These are phyloP conservation scores for Axis porcinus DNA, from an alignment of 2,113 vertebrate species.

Conservation along the genomic window DNA sequence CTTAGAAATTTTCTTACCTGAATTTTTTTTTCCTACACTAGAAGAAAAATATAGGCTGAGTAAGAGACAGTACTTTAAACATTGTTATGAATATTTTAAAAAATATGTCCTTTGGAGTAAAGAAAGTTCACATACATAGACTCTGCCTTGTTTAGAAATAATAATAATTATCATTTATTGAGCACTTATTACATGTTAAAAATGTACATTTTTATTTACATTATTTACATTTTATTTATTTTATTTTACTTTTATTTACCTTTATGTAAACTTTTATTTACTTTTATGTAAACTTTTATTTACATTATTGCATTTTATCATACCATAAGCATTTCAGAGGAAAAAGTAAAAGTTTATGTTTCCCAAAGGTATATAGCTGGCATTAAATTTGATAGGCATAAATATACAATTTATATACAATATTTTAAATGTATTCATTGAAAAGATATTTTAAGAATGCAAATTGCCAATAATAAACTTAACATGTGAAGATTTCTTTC, in stretches of 20 bases:
- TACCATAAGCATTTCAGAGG: neutral
- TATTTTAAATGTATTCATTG: conserved; percentile 50
- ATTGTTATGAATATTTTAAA: neutral
- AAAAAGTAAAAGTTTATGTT: conserved; percentile 1
- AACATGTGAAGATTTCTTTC: neutral
- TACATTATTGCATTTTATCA: neutral
- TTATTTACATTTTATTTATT: neutral
- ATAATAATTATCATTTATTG: neutral
- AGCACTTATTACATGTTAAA: neutral
- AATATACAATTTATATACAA: neutral
- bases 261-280: neutral
- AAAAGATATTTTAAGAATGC: neutral
- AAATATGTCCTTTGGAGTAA: neutral
- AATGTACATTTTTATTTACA: neutral
- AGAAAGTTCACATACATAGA: neutral
- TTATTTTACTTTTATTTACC: neutral
- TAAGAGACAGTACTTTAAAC: neutral
- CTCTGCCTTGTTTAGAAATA: neutral
- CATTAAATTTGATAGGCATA: neutral
- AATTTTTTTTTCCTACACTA: neutral
- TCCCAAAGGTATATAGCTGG: neutral
- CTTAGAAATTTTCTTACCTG: neutral
- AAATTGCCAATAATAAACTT: conserved; percentile 39
- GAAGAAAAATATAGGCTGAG: neutral
- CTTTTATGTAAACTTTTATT: neutral